Evolutionary conservation across 2,888 invertebrate genomes (phyloP).

Genomic region (Serrognathus titanus): DNA sequence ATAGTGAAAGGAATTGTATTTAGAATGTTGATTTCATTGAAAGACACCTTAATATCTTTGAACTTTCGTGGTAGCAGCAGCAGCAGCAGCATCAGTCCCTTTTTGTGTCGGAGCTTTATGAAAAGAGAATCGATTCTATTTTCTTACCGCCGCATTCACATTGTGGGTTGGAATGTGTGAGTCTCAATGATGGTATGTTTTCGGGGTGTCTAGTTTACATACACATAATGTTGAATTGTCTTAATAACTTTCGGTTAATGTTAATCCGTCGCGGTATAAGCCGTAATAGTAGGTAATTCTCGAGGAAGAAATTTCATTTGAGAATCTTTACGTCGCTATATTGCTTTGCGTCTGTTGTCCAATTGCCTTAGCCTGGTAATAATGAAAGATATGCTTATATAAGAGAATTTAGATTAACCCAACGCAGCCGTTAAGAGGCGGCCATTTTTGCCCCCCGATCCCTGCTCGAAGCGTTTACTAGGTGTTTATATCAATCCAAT

Average conservation of each 20-base stretch:
- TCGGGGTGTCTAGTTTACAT: neutral
- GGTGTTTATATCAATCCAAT: conserved; percentile 12
- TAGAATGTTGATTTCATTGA: too few species aligned
- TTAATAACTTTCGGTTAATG: too few species aligned
- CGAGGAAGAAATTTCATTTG: conserved; percentile 20
- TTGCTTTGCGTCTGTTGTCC: conserved; percentile 15
- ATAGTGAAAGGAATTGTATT: too few species aligned
- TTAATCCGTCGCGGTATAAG: too few species aligned
- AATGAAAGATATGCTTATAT: conserved; percentile 18
- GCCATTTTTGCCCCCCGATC: conserved; percentile 4
- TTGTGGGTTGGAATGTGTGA: too few species aligned
- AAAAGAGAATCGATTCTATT: too few species aligned
- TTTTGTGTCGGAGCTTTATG: too few species aligned
- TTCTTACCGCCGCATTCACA: too few species aligned
- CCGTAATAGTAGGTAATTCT: conserved; percentile 3
- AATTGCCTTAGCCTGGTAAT: conserved; percentile 15
- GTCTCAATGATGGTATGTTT: neutral
- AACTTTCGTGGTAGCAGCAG: too few species aligned
- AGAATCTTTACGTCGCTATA: conserved; percentile 21
- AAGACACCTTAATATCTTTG: too few species aligned
- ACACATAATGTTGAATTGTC: too few species aligned
- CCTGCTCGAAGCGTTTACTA: neutral
- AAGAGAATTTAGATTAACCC: conserved; percentile 16
- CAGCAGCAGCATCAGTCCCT: too few species aligned
- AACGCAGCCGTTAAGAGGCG: conserved; percentile 2